A percentile compares a stretch with the other conserved stretches of the same genome.
Evolutionary conservation across 1,140 invertebrate species (phyloP).

Genomic region (Globodera rostochiensis): DNA sequence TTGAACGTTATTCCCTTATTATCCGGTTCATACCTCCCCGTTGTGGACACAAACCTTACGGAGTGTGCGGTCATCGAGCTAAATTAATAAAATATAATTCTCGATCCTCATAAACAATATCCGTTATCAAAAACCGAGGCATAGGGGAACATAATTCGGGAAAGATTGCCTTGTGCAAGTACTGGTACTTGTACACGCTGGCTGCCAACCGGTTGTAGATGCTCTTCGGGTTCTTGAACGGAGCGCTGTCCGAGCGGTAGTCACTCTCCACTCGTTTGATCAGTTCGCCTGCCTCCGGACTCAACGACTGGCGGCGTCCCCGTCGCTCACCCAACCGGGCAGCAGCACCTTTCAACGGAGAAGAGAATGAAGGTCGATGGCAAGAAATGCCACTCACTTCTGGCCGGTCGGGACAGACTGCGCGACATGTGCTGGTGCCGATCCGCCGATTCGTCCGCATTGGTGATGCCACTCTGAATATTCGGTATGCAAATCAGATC

Average conservation of each 20-base stretch:
- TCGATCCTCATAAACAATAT: too few relatives aligned
- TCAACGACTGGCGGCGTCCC: constrained; percentile 46
- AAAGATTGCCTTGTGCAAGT: constrained; percentile 59
- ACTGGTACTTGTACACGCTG: constrained; percentile 60
- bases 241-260: constrained; percentile 40
- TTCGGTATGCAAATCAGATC: too few relatives aligned
- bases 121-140: too few relatives aligned
- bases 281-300: constrained; percentile 52
- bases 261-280: constrained; percentile 52
- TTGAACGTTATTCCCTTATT: constrained; percentile 5
- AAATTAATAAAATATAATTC: background rate
- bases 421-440: constrained; percentile 45
- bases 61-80: constrained; percentile 61
- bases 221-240: constrained; percentile 40
- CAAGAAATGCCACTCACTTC: constrained; percentile 18
- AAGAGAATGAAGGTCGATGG: background rate
- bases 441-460: constrained; percentile 44
- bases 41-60: constrained; percentile 15
- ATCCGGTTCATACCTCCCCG: too few relatives aligned
- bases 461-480: constrained; percentile 52
- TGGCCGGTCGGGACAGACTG: constrained; percentile 52
- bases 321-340: constrained; percentile 33
- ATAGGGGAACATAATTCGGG: too few relatives aligned
- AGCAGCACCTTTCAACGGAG: constrained; percentile 2
- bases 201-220: constrained; percentile 55